Evolutionary conservation across 64 coral and sea anemone genomes (phyloP).

Genomic region (Platygyra sinensis): DNA sequence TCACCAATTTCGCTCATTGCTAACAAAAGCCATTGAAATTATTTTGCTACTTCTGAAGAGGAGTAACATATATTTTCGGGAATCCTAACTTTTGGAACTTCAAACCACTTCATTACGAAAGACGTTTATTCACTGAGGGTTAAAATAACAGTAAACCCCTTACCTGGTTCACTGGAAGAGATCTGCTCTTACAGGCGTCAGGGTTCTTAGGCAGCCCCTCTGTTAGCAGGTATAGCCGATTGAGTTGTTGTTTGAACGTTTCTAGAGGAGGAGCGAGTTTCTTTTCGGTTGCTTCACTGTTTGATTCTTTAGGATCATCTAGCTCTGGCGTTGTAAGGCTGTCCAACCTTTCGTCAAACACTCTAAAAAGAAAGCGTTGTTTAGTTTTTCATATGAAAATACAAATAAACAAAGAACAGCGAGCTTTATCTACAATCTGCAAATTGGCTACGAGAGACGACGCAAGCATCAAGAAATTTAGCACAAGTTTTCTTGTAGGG

Average conservation of each 20-base stretch:
- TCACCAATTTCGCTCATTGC: too few relatives aligned
- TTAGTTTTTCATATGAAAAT: not conserved
- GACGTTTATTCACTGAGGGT: not conserved
- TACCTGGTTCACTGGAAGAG: not conserved
- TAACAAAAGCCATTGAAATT: too few relatives aligned
- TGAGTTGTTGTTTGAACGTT: slow-evolving; percentile 6
- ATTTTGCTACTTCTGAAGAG: too few relatives aligned
- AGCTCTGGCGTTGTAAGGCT: slow-evolving; percentile 17
- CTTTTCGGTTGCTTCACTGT: not conserved
- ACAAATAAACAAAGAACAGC: too few relatives aligned
- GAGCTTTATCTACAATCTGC: too few relatives aligned
- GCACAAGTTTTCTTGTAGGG: too few relatives aligned
- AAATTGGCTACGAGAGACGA: too few relatives aligned
- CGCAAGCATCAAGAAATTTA: too few relatives aligned
- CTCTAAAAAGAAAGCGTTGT: not conserved
- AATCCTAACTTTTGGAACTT: too few relatives aligned
- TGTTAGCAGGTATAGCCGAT: not conserved
- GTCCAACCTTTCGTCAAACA: slow-evolving; percentile 8
- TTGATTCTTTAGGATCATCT: not conserved
- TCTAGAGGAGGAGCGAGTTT: slow-evolving; percentile 10
- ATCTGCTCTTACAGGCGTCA: slow-evolving; percentile 30
- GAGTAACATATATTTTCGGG: too few relatives aligned
- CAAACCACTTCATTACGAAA: not conserved
- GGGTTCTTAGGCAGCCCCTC: not conserved
- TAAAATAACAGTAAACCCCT: not conserved